Conservation (phyloP, 2,797 vertebrate species). For the Hippocampus kuda region DNA sequence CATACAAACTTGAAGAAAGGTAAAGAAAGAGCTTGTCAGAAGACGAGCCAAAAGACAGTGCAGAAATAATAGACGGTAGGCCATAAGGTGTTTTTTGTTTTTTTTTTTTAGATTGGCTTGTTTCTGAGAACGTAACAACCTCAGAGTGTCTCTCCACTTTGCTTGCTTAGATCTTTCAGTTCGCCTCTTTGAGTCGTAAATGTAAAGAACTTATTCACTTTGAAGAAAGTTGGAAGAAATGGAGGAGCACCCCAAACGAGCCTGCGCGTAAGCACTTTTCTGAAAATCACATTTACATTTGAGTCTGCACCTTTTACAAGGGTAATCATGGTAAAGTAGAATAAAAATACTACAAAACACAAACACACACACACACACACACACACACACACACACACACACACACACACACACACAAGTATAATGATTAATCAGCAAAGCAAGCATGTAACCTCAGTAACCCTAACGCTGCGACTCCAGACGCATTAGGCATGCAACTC, state of each 20-base stretch:
- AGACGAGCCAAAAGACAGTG: conserved; percentile 25
- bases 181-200: neutral
- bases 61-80: conserved; percentile 18
- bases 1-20: conserved; percentile 30
- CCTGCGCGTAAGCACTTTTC: neutral
- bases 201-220: neutral
- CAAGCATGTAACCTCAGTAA: conserved; percentile 41
- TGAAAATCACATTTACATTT: neutral
- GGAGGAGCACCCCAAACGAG: neutral
- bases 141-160: conserved; percentile 8
- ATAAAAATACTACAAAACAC: neutral
- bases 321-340: neutral
- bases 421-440: conserved; percentile 55
- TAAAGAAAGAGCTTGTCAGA: conserved; percentile 39
- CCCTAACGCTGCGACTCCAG: conserved; percentile 30
- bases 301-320: conserved; percentile 1
- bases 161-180: conserved; percentile 5
- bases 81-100: neutral
- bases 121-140: conserved; percentile 11
- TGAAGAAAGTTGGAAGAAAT: neutral
- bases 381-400: conserved; percentile 5
- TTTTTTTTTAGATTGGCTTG: conserved; percentile 19
- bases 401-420: conserved; percentile 6
- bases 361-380: conserved; percentile 5
- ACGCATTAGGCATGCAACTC: conserved; percentile 47